Evolutionary conservation across 2,888 invertebrate species (phyloP), one percentile per base, ranked within the genome.

Genomic region (Actias luna): DNA sequence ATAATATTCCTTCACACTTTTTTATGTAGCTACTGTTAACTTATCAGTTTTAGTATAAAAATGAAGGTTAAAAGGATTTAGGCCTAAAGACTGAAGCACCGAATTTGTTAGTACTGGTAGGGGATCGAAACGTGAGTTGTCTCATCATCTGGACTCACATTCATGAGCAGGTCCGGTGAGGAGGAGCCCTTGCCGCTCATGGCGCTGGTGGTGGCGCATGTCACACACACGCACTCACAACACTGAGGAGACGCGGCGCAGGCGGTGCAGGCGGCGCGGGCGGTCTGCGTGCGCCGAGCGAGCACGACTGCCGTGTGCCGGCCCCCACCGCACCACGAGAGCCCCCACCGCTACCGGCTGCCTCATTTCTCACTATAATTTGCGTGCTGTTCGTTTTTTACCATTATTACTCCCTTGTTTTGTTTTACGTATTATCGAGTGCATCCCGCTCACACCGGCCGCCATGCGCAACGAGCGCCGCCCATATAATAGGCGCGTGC

Each of bases 331-430:
- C 78, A 77, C 80, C 73, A 73, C 79, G 73, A 74, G 75, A 77
- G 83, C 87, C 92, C 92, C 91, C 92, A 89, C 91, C 92, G 91
- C 92, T 92, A 92, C 92, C 92, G 91, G 88, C 89, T 91, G 89
- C 89, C 91, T 89, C 90, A 90, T 92, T 92, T 92, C 92, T 91
- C 93, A 92, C 92, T 92, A 91, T 92, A 92, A 92, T 92, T 92
- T 92, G 92, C 92, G 92, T 92, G 91, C 76, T 89, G 89, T 85
- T 92, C 89, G 91, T 92, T 92, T 92, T 92, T 92, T 91, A 92
- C 89, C 89, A 91, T 93, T 91, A 92, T 92, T 92, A 92, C 92
- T 90, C 89, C 92, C 93, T 89, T 91, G 92, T 92, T 92, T 92
- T 92, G 92, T 92, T 92, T 91, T 90, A 92, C 91, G 92, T 90